Base-by-base conservation (phyloP, 2,888 invertebrate genomes). In the Phrixothrix hirtus region DNA sequence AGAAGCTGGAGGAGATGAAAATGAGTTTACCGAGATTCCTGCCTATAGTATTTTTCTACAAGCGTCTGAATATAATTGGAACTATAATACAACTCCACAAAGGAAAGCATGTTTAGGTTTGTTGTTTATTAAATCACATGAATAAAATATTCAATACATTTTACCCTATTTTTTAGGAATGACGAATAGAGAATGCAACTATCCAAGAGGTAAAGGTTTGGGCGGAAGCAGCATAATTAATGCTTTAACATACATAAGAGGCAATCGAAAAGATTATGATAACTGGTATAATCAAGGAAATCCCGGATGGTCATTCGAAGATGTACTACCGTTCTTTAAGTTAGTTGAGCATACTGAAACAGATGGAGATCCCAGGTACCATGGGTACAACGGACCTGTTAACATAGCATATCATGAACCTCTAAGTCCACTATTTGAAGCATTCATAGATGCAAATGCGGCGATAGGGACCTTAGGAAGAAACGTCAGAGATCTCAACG, bases 401-500 rank as follows among this genome's bases (percentile, higher is more conserved):
- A 83, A 86, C 67, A 83, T 89, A 4, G 83, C 83, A 0, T 83
- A 81, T 2, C 68, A 77, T 52, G 80, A 84, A 65, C 68, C 83
- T 34, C 86, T 86, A 0, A 14, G 52, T 15, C 77, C 79, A 30
- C 77, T 80, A 1, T 74, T 79, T 30, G 77, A 79, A 39, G 77
- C 83, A 1, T 89, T 89, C 66, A 76, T 84, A 35, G 78, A 81
- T 57, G 85, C 86, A 0, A 85, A 85, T 2, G 69, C 77, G 37
- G 85, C 88, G 65, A n/a, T n/a, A n/a, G n/a, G n/a, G n/a, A n/a
- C n/a, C n/a, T 68, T 88, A 14, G 89, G 89, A 1, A 87, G 84
- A 62, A 72, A 81, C 45, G 77, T 84, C 66, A 72, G 79, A 9
- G 87, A 88, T 67, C 84, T 85, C 65, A 87, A 87, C 65, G 81